Percentiles rank a stretch among this genome's conserved stretches.
These are phyloP conservation scores for Leptinotarsa juncta DNA, from an alignment of 2,888 invertebrate genomes.

Conservation along the genomic window DNA sequence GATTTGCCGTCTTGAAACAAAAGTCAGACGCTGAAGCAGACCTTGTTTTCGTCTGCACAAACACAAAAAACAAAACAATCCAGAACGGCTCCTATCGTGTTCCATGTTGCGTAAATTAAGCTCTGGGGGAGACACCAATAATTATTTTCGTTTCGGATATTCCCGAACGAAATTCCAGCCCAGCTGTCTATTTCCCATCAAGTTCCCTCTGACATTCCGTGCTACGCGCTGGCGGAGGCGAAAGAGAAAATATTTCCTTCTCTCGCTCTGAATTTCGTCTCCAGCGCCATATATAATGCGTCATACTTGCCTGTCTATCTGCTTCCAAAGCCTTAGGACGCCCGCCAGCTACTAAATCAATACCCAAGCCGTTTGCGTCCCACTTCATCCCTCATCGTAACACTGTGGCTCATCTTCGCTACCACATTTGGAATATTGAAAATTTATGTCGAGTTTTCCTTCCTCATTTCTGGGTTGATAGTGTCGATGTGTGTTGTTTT, in stretches of 20 bases:
- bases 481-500: not conserved
- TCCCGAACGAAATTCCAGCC: conserved; percentile 53
- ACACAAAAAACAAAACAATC: conserved; percentile 12
- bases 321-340: conserved; percentile 65
- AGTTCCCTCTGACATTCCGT: conserved; percentile 51
- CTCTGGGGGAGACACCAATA: conserved; percentile 48
- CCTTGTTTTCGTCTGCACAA: not conserved
- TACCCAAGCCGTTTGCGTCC: conserved; percentile 59
- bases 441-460: conserved; percentile 51
- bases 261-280: conserved; percentile 61
- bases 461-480: not conserved
- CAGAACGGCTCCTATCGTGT: conserved; percentile 9
- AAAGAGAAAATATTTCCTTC: conserved; percentile 21
- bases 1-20: not conserved
- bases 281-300: conserved; percentile 67
- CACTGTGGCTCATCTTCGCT: conserved; percentile 57
- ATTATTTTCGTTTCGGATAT: conserved; percentile 55
- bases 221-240: conserved; percentile 27
- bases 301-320: conserved; percentile 65
- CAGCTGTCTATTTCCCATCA: conserved; percentile 67
- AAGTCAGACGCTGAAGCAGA: not conserved
- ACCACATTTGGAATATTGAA: conserved; percentile 57
- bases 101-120: conserved; percentile 40
- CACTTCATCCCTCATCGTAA: conserved; percentile 53
- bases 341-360: conserved; percentile 67